Evolutionary conservation across 2,888 invertebrate genomes (phyloP).

Genomic region (Epirrhoe tristata): DNA sequence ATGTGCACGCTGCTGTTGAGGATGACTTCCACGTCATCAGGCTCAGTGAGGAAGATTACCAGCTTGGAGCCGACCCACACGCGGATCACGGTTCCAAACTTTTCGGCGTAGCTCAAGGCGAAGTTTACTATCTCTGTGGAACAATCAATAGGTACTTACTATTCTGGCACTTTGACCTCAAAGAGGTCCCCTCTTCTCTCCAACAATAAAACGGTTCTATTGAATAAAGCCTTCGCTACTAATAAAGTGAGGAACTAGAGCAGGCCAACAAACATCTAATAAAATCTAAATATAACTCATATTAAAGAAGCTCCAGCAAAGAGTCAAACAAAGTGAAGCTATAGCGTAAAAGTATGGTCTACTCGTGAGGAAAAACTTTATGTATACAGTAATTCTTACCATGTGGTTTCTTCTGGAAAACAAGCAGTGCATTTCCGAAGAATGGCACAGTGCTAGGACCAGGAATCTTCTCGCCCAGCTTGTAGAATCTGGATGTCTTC

Average conservation of each 20-base stretch:
- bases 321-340: too few relatives aligned
- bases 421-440: slow-evolving; percentile 89
- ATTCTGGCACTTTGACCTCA: too few relatives aligned
- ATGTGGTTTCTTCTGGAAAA: slow-evolving; percentile 86
- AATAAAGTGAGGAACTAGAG: too few relatives aligned
- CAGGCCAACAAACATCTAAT: too few relatives aligned
- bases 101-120: slow-evolving; percentile 75
- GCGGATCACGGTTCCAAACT: slow-evolving; percentile 84
- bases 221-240: too few relatives aligned
- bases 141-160: slow-evolving; percentile 2
- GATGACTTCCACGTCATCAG: slow-evolving; percentile 90
- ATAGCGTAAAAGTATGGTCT: neutral
- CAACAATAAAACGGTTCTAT: too few relatives aligned
- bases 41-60: slow-evolving; percentile 88
- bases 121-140: slow-evolving; percentile 85
- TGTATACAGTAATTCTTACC: slow-evolving; percentile 67
- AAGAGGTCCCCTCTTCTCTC: too few relatives aligned
- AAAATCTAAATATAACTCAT: too few relatives aligned
- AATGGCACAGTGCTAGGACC: slow-evolving; percentile 88
- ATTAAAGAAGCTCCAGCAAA: too few relatives aligned
- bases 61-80: slow-evolving; percentile 90
- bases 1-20: slow-evolving; percentile 90
- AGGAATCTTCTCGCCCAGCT: slow-evolving; percentile 89
- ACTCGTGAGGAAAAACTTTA: neutral
- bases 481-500: slow-evolving; percentile 80